Conservation (phyloP, 1,140 invertebrate genomes). For the Aphidius ervi region DNA sequence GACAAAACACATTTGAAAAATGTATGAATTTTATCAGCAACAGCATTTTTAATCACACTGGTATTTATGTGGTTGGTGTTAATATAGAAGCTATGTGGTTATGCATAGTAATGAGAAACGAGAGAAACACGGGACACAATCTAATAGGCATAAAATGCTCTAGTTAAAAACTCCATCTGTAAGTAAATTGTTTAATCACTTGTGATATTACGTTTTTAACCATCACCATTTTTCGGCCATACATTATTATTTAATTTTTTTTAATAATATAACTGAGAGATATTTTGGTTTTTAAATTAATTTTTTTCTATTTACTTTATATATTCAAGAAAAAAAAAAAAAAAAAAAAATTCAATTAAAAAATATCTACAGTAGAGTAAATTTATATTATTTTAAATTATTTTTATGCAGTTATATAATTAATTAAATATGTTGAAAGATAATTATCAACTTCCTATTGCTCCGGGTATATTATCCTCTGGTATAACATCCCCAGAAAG, state of each 20-base stretch:
- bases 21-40: conserved; percentile 36
- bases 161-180: conserved; percentile 52
- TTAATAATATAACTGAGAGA: no score
- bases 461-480: conserved; percentile 13
- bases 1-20: conserved; percentile 32
- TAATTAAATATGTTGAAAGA: conserved; percentile 10
- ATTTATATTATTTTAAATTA: neutral
- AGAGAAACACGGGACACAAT: neutral
- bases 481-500: conserved; percentile 15
- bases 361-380: no score
- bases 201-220: conserved; percentile 20
- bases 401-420: conserved; percentile 9
- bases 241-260: conserved; percentile 6
- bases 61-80: conserved; percentile 42
- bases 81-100: conserved; percentile 52
- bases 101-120: conserved; percentile 45
- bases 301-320: no score
- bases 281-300: no score
- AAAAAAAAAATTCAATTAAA: no score
- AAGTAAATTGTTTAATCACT: conserved; percentile 55
- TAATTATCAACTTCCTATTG: conserved; percentile 13
- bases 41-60: conserved; percentile 53
- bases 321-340: no score
- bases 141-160: conserved; percentile 42
- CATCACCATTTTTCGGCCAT: conserved; percentile 5